Evolutionary conservation across 2,113 vertebrate genomes (phyloP).

Genomic region (Mastomys coucha): DNA sequence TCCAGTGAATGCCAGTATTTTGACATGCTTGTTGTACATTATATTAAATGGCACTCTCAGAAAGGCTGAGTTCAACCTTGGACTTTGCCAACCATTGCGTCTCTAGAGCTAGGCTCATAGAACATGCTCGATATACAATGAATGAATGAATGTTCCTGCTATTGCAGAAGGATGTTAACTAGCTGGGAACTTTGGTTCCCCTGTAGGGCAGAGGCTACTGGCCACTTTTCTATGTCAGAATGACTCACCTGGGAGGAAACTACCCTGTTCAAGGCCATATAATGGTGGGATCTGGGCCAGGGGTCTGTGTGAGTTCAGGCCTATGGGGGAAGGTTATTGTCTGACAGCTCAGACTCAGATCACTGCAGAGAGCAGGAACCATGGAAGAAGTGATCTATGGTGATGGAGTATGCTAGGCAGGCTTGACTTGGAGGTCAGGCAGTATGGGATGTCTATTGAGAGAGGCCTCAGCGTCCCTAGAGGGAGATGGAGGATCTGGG

Average conservation of each 20-base stretch:
- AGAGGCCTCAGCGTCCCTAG: background rate
- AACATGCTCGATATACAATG: background rate
- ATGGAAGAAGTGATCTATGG: background rate
- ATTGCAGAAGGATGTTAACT: background rate
- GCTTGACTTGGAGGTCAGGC: background rate
- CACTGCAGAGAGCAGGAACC: background rate
- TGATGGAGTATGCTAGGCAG: background rate
- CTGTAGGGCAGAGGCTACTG: no score
- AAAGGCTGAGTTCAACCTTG: background rate
- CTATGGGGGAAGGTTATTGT: background rate
- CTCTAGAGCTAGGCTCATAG: background rate
- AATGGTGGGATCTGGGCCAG: background rate
- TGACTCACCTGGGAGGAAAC: background rate
- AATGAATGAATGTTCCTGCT: background rate
- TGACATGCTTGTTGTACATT: background rate
- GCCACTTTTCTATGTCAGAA: background rate
- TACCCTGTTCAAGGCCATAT: background rate
- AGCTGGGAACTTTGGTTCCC: background rate
- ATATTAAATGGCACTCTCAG: background rate
- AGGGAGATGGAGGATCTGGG: background rate
- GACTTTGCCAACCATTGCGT: background rate
- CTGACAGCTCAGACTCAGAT: background rate
- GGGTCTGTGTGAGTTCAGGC: background rate
- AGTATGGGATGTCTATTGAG: background rate
- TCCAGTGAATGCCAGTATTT: background rate